Conservation (phyloP, 2,113 vertebrate genomes). For the Saccopteryx leptura region DNA sequence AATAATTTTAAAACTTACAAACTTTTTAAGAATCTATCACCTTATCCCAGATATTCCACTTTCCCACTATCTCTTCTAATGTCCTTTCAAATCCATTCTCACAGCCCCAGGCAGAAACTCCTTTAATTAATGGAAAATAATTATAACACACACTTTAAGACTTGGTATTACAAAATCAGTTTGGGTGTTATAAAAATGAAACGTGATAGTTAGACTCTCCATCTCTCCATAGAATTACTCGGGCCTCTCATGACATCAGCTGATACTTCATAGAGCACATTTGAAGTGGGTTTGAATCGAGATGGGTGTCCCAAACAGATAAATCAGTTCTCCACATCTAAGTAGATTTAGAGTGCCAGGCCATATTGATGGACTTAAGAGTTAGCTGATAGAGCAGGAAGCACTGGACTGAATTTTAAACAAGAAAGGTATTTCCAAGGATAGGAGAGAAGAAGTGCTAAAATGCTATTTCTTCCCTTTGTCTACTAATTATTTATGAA, state of each 20-base stretch:
- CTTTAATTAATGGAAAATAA: conserved; percentile 35
- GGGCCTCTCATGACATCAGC: background rate
- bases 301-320: background rate
- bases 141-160: background rate
- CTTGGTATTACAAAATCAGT: conserved; percentile 35
- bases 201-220: background rate
- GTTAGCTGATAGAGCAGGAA: background rate
- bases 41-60: background rate
- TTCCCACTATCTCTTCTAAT: conserved; percentile 33
- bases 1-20: conserved; percentile 13
- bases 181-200: conserved; percentile 33
- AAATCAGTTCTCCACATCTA: background rate
- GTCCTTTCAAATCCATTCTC: conserved; percentile 43
- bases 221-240: background rate
- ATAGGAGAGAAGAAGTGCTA: conserved; percentile 15
- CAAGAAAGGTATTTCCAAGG: background rate
- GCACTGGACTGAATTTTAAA: conserved; percentile 3
- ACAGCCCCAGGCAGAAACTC: background rate
- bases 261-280: background rate
- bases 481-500: background rate
- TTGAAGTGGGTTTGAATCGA: background rate
- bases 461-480: background rate
- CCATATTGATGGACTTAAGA: background rate
- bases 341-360: background rate
- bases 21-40: conserved; percentile 15